These are phyloP conservation scores for Ceratina japonica DNA, from an alignment of 1,140 invertebrate species.

Conservation along the genomic window DNA sequence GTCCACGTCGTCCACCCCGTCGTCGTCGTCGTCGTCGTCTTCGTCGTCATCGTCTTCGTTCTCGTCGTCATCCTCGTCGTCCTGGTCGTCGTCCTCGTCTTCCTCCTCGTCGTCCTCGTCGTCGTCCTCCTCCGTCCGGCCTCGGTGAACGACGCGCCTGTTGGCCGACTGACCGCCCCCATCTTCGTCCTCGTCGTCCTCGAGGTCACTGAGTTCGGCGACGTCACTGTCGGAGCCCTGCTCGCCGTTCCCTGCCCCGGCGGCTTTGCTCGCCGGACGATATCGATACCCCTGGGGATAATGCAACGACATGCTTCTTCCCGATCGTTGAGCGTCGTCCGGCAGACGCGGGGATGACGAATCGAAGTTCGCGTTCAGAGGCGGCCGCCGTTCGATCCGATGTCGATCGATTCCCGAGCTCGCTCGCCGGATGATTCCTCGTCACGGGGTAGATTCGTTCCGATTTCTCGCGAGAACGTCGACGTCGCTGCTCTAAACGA, in stretches of 20 bases:
- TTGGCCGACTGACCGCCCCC: slow-evolving; percentile 63
- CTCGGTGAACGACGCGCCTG: slow-evolving; percentile 52
- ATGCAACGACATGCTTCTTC: slow-evolving; percentile 75
- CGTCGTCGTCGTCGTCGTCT: slow-evolving; percentile 78
- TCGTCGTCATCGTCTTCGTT: slow-evolving; percentile 79
- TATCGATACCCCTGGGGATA: slow-evolving; percentile 75
- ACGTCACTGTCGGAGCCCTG: slow-evolving; percentile 77
- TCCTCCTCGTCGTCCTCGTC: slow-evolving; percentile 80
- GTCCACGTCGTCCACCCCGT: slow-evolving; percentile 81
- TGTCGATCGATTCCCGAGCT: neutral
- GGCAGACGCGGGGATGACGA: neutral
- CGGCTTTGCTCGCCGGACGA: slow-evolving; percentile 70
- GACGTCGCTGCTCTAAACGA: slow-evolving; percentile 11
- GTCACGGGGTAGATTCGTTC: slow-evolving; percentile 4
- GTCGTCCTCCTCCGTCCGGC: slow-evolving; percentile 66
- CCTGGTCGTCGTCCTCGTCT: slow-evolving; percentile 77
- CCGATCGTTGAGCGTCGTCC: neutral
- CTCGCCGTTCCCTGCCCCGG: slow-evolving; percentile 61
- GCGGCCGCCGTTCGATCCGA: neutral
- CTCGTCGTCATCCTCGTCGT: slow-evolving; percentile 79
- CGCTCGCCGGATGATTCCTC: neutral
- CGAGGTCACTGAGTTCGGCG: slow-evolving; percentile 76
- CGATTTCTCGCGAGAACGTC: slow-evolving; percentile 6
- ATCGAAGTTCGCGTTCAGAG: neutral
- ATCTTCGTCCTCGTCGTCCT: slow-evolving; percentile 82